A percentile compares a stretch with the other conserved stretches of the same genome.
These are phyloP conservation scores for Pentamera pediparva DNA, from an alignment of 53 echinoderm and acorn worm genomes.

Conservation along the genomic window DNA sequence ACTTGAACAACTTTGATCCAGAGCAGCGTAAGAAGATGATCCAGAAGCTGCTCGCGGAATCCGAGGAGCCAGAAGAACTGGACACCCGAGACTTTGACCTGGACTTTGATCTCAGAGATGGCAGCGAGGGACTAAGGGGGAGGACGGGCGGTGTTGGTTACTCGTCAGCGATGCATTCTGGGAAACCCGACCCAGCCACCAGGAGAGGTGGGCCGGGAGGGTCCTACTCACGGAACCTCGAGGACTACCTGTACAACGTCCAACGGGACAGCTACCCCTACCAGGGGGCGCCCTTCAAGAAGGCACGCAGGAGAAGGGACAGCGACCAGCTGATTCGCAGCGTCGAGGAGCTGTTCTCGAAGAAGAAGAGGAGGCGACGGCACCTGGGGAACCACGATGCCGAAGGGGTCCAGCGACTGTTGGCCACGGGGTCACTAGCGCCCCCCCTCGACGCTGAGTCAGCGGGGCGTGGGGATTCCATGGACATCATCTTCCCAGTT, in stretches of 20 bases:
- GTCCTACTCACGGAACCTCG: neutral
- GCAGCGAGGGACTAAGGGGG: too few relatives aligned
- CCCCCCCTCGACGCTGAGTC: conserved; percentile 45
- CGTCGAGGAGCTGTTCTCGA: neutral
- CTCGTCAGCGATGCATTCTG: too few relatives aligned
- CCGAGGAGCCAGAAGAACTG: neutral
- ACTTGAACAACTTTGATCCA: conserved; percentile 12
- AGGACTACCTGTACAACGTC: neutral
- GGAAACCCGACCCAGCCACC: too few relatives aligned
- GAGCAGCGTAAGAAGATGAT: neutral
- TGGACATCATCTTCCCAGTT: conserved; percentile 79
- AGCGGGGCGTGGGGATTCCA: conserved; percentile 42
- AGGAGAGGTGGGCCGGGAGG: neutral
- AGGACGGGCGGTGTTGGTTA: too few relatives aligned
- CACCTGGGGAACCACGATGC: conserved; percentile 82
- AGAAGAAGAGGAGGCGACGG: conserved; percentile 24
- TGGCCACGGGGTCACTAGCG: conserved; percentile 77
- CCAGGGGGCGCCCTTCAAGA: neutral
- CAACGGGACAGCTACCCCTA: neutral
- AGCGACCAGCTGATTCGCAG: neutral
- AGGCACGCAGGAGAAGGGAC: neutral
- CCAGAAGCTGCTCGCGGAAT: neutral
- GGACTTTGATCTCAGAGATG: too few relatives aligned
- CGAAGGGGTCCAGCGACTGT: conserved; percentile 75
- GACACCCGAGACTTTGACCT: too few relatives aligned